A percentile compares a stretch with the other conserved stretches of the same genome.
Evolutionary conservation across 2,888 invertebrate genomes (phyloP).

Genomic region (Eulithis testata): DNA sequence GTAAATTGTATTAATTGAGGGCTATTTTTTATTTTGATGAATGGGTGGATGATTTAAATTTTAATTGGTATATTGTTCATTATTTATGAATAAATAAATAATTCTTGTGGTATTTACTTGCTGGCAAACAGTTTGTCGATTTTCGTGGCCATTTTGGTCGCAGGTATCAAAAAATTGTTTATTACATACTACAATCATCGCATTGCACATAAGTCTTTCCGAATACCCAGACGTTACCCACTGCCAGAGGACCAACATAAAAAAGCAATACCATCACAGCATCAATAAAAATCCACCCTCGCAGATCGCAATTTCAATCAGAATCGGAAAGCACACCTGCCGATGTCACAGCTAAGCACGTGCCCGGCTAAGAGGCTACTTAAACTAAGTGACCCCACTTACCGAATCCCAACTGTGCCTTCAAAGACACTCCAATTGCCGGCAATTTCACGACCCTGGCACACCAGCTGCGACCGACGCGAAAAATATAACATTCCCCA

Average conservation of each 20-base stretch:
- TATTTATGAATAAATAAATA: too few species aligned
- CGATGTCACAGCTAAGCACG: slow-evolving; percentile 68
- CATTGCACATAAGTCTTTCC: background rate
- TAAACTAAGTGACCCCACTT: slow-evolving; percentile 82
- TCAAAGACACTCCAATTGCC: slow-evolving; percentile 65
- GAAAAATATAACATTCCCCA: slow-evolving; percentile 80
- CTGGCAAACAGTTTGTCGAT: too few species aligned
- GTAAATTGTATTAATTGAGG: slow-evolving; percentile 35
- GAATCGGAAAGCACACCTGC: slow-evolving; percentile 75
- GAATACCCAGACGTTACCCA: slow-evolving; percentile 13
- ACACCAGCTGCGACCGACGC: slow-evolving; percentile 81
- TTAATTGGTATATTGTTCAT: too few species aligned
- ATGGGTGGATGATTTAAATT: background rate
- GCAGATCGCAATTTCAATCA: slow-evolving; percentile 74
- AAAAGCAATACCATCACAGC: slow-evolving; percentile 56
- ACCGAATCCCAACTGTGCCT: slow-evolving; percentile 69
- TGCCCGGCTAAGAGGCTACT: slow-evolving; percentile 79
- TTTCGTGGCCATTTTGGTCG: too few species aligned
- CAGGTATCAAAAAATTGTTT: too few species aligned
- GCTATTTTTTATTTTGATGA: slow-evolving; percentile 1
- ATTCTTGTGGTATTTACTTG: too few species aligned
- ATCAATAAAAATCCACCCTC: slow-evolving; percentile 66
- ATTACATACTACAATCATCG: background rate
- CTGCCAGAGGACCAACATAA: slow-evolving; percentile 36
- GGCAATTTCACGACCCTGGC: slow-evolving; percentile 70